Evolutionary conservation across 2,888 invertebrate genomes (phyloP), one percentile per base, ranked within the genome.

Genomic region (Helicoverpa assulta): DNA sequence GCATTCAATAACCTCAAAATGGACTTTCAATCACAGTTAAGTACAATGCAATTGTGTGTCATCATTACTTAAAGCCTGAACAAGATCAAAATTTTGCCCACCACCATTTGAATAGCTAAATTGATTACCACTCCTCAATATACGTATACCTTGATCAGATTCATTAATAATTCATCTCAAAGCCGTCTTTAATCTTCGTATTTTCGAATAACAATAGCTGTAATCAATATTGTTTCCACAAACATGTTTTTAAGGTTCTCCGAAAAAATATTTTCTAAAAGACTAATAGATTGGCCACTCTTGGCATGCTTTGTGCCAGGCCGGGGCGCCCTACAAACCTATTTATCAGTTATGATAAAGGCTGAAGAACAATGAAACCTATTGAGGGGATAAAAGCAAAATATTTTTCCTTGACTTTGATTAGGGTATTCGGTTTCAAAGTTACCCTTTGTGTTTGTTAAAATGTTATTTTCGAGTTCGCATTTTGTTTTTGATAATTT

Each of bases 191-290:
- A 85, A 86, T 86, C 83, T 81, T 68, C 69, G 68, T 80, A 80
- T 84, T 82, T 76, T 70, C 64, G 69, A 73, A 76, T 81, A 81
- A 82, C 85, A 86, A 85, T 85, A 86, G 77, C 86, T 85, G 87
- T 87, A 84, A 90, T 90, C 89, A 87, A 82, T 78, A 84, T 76
- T 88, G 87, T 88, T 87, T 88, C 85, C 87, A 84, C 86, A 92
- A 93, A 92, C 92, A 92, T 93, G 91, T 92, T 93, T 92, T 90
- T 82, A 85, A 80, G 70, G 77, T 79, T 68, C 33, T 33, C 14
- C 59, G 76, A 84, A 89, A 89, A 89, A 87, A 88, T 86, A 83
- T 85, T 86, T 86, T 82, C 75, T 16, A 18, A 74, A 70, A 73
- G 74, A 58, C 74, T 88, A 88, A 90, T 85, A 88, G 83, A 89